Base-by-base conservation (phyloP, 2,888 invertebrate genomes). In the Acronicta alni region DNA sequence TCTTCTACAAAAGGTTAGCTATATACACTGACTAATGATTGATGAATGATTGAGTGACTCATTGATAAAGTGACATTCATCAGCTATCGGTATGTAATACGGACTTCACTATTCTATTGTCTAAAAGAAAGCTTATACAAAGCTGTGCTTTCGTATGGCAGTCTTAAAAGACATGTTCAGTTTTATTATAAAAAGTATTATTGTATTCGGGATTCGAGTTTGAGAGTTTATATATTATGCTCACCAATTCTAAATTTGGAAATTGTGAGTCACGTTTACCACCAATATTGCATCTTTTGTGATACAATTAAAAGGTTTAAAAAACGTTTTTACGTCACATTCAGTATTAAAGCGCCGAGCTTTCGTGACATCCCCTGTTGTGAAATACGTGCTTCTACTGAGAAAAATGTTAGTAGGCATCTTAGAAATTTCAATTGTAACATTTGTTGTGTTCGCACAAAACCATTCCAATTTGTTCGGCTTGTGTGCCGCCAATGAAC, bases 341-440 rank as follows among this genome's bases (percentile, higher is more conserved):
- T 82, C 76, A 35, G 74, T 82, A 82, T 72, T 82, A 85, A 86
- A 83, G 79, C 79, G 80, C 69, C 74, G 76, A 70, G 79, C 58
- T 72, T 77, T 82, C 79, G 80, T 75, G 84, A 84, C 83, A 85
- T 85, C 85, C 82, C 89, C 89, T 81, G 86, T 75, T 64, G 89
- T 80, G 89, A 80, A 84, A 84, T 89, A 92, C 91, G 92, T 93
- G 91, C 88, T 87, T 76, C 81, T 80, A 83, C 88, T 86, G 84
- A 89, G 89, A 90, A 91, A 89, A 93, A 92, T 91, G 89, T 89
- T 81, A 80, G 84, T 83, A 87, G 87, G 92, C 86, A 92, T 93
- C 89, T 92, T 86, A 87, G 86, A 90, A 92, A 93, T 93, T 92
- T 92, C 91, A 91, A 91, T 93, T 91, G 92, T 92, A 89, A 85